Evolutionary conservation across 2,113 vertebrate species (phyloP).

Genomic region (Elephantulus edwardii): DNA sequence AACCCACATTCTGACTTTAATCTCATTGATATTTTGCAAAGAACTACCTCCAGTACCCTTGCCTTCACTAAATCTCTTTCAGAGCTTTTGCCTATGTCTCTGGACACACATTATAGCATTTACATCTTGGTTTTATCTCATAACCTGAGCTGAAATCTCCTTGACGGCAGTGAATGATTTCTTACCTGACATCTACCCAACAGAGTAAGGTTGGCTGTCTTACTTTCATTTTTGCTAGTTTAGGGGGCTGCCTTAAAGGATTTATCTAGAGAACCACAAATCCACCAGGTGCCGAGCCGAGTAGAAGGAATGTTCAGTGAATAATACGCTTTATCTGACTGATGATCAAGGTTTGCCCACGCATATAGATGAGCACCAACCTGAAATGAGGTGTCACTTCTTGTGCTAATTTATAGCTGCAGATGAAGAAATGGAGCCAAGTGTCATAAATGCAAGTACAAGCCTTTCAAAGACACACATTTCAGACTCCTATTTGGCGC

Average conservation of each 20-base stretch:
- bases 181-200: background rate
- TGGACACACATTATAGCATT: background rate
- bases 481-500: slow-evolving; percentile 22
- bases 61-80: accelerated
- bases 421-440: slow-evolving; percentile 23
- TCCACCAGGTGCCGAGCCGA: slow-evolving; percentile 5
- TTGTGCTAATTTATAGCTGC: slow-evolving; percentile 19
- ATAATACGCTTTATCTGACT: slow-evolving; percentile 54
- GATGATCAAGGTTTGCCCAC: slow-evolving; percentile 18
- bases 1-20: background rate
- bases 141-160: background rate
- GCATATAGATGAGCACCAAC: background rate
- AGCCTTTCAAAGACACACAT: slow-evolving; percentile 27
- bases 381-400: slow-evolving; percentile 10
- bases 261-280: slow-evolving; percentile 56
- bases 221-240: background rate
- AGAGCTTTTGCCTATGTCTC: background rate
- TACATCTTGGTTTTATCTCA: background rate
- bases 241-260: background rate
- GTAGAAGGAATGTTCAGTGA: slow-evolving; percentile 19
- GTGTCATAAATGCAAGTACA: slow-evolving; percentile 1
- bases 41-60: background rate
- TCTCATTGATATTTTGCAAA: background rate
- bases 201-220: background rate
- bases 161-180: background rate